A percentile compares a stretch with the other conserved stretches of the same genome.
These are phyloP conservation scores for Rynchops niger DNA, from an alignment of 2,113 vertebrate species.

Conservation along the genomic window DNA sequence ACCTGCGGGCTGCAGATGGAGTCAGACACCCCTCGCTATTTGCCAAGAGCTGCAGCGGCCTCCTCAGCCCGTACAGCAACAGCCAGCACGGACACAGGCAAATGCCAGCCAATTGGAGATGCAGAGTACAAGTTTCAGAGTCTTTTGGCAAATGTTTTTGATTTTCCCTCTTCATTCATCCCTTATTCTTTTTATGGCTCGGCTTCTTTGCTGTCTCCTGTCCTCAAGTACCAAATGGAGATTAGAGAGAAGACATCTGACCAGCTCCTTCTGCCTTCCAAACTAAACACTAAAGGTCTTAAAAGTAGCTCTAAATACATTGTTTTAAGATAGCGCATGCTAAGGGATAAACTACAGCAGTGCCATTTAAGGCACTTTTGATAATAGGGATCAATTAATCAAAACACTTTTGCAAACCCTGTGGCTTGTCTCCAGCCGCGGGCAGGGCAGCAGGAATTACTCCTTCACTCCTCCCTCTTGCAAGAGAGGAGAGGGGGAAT, in stretches of 20 bases:
- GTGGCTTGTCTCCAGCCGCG: background rate
- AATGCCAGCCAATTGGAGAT: rapidly evolving
- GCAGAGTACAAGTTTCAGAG: background rate
- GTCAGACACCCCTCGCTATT: background rate
- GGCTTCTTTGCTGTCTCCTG: background rate
- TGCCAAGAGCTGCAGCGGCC: background rate
- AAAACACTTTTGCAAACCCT: background rate
- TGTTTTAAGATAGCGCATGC: background rate
- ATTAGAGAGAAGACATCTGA: background rate
- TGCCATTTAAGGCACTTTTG: background rate
- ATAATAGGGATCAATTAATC: background rate
- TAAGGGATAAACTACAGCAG: background rate
- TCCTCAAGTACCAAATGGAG: background rate
- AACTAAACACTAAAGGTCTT: background rate
- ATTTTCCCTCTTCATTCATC: background rate
- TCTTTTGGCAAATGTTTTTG: background rate
- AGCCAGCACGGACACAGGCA: background rate
- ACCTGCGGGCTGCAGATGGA: rapidly evolving
- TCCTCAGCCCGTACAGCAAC: background rate
- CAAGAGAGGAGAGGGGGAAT: background rate
- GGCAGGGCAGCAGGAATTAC: background rate
- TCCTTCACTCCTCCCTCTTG: background rate
- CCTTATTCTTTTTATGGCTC: background rate
- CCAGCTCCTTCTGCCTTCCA: background rate
- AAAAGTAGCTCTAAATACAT: background rate